phyloP scores from a whole-genome alignment of 1,140 invertebrate genomes.

The Doryteuthis pealeii region DNA sequence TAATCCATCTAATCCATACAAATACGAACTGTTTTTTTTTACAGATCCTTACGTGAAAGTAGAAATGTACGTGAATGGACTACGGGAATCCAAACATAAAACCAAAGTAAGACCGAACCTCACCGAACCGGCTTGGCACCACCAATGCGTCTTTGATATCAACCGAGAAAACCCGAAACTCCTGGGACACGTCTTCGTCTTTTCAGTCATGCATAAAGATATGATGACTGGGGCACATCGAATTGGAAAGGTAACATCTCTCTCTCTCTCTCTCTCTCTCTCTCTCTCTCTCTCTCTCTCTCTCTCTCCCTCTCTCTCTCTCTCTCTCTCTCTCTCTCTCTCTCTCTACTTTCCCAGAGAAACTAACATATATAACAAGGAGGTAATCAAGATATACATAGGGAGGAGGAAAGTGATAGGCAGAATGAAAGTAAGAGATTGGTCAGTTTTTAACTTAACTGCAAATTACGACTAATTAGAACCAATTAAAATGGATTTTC shows the following conservation, averaged over 20 bases:
- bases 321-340: neutral
- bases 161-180: conserved; percentile 55
- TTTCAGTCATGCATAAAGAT: conserved; percentile 53
- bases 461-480: no score
- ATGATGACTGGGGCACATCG: conserved; percentile 56
- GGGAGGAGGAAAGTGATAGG: no score
- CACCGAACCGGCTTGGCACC: conserved; percentile 53
- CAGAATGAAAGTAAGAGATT: no score
- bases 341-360: no score
- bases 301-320: neutral
- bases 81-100: conserved; percentile 51
- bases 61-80: conserved; percentile 55
- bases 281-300: no score
- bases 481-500: no score
- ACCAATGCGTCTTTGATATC: conserved; percentile 52
- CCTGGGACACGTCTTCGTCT: conserved; percentile 53
- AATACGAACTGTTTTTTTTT: no score
- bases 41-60: conserved; percentile 56
- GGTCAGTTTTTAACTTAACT: no score
- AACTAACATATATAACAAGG: no score
- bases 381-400: no score
- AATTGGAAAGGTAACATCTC: conserved; percentile 46
- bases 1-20: no score
- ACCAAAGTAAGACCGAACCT: conserved; percentile 53
- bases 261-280: neutral